Evolutionary conservation across 2,797 vertebrate species (phyloP).

Genomic region (Alfaro cultratus): DNA sequence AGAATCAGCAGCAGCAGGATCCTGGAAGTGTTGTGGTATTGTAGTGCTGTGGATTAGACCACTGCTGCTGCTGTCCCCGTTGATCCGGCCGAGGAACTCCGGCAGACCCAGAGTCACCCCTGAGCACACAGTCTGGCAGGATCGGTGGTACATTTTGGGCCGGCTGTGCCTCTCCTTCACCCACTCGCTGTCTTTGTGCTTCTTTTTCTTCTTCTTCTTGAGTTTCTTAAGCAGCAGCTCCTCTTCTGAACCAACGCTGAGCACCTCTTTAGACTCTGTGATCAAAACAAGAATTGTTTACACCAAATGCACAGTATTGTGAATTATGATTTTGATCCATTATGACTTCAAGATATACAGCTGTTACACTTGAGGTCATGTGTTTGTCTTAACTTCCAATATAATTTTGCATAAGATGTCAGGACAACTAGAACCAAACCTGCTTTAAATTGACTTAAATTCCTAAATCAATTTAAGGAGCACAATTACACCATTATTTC

Average conservation of each 20-base stretch:
- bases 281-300: background rate
- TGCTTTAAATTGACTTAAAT: background rate
- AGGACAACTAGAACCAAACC: background rate
- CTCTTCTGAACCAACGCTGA: conserved; percentile 88
- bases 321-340: background rate
- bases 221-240: conserved; percentile 94
- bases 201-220: conserved; percentile 99
- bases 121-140: conserved; percentile 93
- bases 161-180: conserved; percentile 87
- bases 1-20: conserved; percentile 41
- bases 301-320: background rate
- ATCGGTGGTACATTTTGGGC: conserved; percentile 97
- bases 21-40: conserved; percentile 70
- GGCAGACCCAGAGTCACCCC: conserved; percentile 80
- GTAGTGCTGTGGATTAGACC: conserved; percentile 71
- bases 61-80: conserved; percentile 67
- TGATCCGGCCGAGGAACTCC: conserved; percentile 70
- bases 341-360: background rate
- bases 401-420: background rate
- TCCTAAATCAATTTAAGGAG: background rate
- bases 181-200: conserved; percentile 98
- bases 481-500: background rate
- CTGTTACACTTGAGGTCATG: background rate
- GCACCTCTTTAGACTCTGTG: conserved; percentile 89
- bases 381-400: background rate